These are phyloP conservation scores for Phalacrocorax brasilianus DNA, from an alignment of 2,113 vertebrate genomes.

Conservation along the genomic window DNA sequence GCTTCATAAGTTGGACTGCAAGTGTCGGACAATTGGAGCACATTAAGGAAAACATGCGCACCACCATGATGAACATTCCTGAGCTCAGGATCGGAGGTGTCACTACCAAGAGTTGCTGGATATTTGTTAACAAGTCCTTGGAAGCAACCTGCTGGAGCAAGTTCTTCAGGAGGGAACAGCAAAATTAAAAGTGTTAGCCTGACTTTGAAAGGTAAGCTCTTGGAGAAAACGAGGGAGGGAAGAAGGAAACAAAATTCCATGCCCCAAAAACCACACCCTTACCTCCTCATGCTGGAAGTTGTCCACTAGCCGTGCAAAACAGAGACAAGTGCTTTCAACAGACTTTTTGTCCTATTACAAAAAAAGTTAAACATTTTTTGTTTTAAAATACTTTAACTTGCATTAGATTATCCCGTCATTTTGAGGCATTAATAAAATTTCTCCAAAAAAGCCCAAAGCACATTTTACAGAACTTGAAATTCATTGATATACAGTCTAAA, in stretches of 20 bases:
- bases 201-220: not conserved
- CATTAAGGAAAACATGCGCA: conserved; percentile 99
- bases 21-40: conserved; percentile 97
- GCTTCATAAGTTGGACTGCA: conserved; percentile 98
- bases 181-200: not conserved
- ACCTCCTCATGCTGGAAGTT: conserved; percentile 99
- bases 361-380: not conserved
- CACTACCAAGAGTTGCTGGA: conserved; percentile 96
- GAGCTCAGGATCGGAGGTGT: conserved; percentile 97
- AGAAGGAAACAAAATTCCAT: not conserved
- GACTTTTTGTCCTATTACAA: conserved; percentile 93
- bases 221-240: not conserved
- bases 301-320: conserved; percentile 97
- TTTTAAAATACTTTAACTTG: not conserved
- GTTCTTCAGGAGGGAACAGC: conserved; percentile 77
- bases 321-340: conserved; percentile 99
- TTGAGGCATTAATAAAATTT: not conserved
- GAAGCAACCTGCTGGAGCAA: conserved; percentile 97
- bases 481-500: not conserved
- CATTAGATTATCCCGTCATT: not conserved
- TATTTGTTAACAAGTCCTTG: conserved; percentile 95
- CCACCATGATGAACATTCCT: conserved; percentile 99
- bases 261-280: not conserved
- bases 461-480: not conserved
- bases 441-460: not conserved